A percentile compares a stretch with the other conserved stretches of the same genome.
These are phyloP conservation scores for Callosobruchus maculatus DNA, from an alignment of 2,888 invertebrate species.

Conservation along the genomic window DNA sequence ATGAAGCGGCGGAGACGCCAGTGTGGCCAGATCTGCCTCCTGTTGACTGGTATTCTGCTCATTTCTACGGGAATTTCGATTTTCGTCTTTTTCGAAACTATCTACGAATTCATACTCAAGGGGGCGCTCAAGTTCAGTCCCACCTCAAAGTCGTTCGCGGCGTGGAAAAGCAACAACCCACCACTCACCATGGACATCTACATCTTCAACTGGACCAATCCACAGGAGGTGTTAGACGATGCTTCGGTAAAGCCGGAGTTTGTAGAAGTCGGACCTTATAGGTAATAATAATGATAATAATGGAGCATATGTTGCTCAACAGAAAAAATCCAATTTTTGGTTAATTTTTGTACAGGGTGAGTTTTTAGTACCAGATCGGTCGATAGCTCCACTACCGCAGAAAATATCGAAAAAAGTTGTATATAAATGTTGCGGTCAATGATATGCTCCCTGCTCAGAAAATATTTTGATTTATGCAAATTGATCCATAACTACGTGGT, in stretches of 20 bases:
- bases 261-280: constrained; percentile 60
- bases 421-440: too few species aligned
- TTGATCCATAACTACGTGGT: too few species aligned
- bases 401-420: too few species aligned
- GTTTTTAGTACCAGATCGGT: too few species aligned
- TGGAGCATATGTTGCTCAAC: too few species aligned
- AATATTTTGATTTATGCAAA: too few species aligned
- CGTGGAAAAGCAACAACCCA: constrained; percentile 43
- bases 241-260: constrained; percentile 55
- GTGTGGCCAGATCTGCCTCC: constrained; percentile 31
- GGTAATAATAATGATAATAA: too few species aligned
- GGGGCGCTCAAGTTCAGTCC: constrained; percentile 32
- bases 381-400: too few species aligned
- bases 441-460: too few species aligned
- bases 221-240: constrained; percentile 54
- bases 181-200: constrained; percentile 41
- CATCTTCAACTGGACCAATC: constrained; percentile 46
- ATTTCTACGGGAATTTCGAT: constrained; percentile 34
- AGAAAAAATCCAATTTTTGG: too few species aligned
- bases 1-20: constrained; percentile 31
- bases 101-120: constrained; percentile 35
- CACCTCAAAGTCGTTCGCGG: constrained; percentile 35
- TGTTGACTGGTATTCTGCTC: constrained; percentile 35
- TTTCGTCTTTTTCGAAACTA: constrained; percentile 35
- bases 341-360: too few species aligned